Base-by-base conservation (phyloP, 2,888 invertebrate genomes). In the Lasioglossum oenotherae region DNA sequence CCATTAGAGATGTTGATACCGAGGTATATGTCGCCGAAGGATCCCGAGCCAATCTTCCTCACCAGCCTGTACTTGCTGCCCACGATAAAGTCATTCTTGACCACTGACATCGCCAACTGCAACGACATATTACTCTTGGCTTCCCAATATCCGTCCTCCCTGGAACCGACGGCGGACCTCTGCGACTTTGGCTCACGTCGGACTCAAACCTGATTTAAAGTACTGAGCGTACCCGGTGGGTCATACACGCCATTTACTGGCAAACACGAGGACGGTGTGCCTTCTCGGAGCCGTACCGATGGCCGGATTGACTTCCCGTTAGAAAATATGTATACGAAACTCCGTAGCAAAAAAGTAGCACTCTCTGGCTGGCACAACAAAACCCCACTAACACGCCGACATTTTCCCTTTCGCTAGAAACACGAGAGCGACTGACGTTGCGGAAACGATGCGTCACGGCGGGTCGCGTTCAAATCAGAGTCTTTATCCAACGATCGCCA, bases 11-110 rank as follows among this genome's bases (percentile, higher is more conserved):
- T 97, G 96, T 98, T 98, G 96, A 98, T 98, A 92, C 98, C 99
- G 95, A 99, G 96, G 96, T 98, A 99, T 96, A 99, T 99, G 96
- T 99, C 99, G 95, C 99, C 99, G 95, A 99, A 99, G 91, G 99
- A 99, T 92, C 99, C 99, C 96, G 99, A 99, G 94, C 99, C 99
- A 95, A 99, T 99, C 97, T 99, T 99, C 93, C 99, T 97, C 95
- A 99, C 97, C 95, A 99, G 97, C 95, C 99, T 97, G 96, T 99
- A 99, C 96, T 98, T 98, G 94, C 98, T 98, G 95, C 98, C 98
- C 95, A 98, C 97, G 95, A 98, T 96, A 95, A 98, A 97, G 95
- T 98, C 98, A 94, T 96, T 96, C 95, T 96, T 96, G 53, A 90
- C 87, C 76, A 90, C 82, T 87, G 90, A 85, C 83, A 89, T 84